These are phyloP conservation scores for Catagonus wagneri DNA, from an alignment of 2,113 vertebrate species.

Conservation along the genomic window DNA sequence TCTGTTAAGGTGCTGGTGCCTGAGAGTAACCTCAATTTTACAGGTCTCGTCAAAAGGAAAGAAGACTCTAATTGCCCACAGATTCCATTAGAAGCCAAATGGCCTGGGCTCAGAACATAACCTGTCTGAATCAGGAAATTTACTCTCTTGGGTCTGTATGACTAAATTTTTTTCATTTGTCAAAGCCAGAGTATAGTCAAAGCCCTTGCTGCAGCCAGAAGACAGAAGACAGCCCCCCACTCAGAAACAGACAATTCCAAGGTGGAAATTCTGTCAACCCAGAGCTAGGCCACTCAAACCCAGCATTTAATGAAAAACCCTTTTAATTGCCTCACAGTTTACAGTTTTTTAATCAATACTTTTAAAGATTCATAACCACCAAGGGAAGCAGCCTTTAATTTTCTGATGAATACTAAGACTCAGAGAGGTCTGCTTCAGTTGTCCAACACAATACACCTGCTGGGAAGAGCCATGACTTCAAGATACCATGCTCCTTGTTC, in stretches of 20 bases:
- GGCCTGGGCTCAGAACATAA: not conserved
- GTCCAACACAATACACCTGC: not conserved
- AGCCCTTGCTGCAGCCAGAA: not conserved
- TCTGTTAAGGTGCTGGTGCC: not conserved
- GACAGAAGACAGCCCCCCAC: not conserved
- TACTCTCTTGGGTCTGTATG: not conserved
- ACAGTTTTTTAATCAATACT: not conserved
- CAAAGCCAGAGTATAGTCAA: not conserved
- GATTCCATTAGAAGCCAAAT: not conserved
- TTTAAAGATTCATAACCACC: not conserved
- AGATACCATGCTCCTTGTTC: not conserved
- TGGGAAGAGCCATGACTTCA: not conserved
- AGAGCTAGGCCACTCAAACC: not conserved
- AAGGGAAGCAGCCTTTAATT: not conserved
- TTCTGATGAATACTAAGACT: not conserved
- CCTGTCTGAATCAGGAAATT: not conserved
- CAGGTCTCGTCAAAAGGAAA: not conserved
- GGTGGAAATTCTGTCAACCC: not conserved
- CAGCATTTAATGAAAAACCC: not conserved
- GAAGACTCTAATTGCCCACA: not conserved
- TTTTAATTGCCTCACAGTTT: not conserved
- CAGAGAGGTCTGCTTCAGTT: not conserved
- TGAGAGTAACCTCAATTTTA: not conserved
- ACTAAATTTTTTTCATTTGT: not conserved
- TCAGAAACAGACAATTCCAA: not conserved